Conservation (phyloP, 92 coral and sea anemone genomes). For the Actinernus sp. region DNA sequence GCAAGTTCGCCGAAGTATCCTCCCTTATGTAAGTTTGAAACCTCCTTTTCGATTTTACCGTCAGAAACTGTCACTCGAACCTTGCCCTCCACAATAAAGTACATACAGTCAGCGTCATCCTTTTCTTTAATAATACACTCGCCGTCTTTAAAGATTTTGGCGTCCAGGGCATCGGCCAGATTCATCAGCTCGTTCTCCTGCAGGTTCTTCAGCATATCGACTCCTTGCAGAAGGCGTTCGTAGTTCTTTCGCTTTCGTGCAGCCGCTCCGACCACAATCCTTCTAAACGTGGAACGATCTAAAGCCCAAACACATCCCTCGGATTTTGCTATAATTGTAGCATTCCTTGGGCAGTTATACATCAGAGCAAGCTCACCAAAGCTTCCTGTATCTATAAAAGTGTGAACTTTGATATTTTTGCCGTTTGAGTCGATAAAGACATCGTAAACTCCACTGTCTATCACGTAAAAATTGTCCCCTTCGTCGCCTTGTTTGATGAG, state of each 20-base stretch:
- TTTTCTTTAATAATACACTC: slow-evolving; percentile 88
- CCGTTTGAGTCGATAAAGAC: slow-evolving; percentile 79
- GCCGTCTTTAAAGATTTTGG: slow-evolving; percentile 75
- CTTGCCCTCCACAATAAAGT: slow-evolving; percentile 90
- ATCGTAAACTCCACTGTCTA: slow-evolving; percentile 91
- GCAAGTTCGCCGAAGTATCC: slow-evolving; percentile 96
- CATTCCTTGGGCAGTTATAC: slow-evolving; percentile 99
- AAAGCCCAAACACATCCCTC: slow-evolving; percentile 95
- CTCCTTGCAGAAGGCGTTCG: slow-evolving; percentile 83
- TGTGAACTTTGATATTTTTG: slow-evolving; percentile 80
- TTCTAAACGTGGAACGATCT: slow-evolving; percentile 86
- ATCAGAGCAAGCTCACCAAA: slow-evolving; percentile 98
- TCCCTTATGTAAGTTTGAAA: slow-evolving; percentile 80
- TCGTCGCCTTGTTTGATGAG: slow-evolving; percentile 95
- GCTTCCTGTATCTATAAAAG: slow-evolving; percentile 87
- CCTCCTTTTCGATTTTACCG: slow-evolving; percentile 74
- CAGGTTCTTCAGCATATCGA: slow-evolving; percentile 85
- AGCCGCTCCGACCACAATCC: slow-evolving; percentile 97
- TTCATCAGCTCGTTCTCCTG: slow-evolving; percentile 92
- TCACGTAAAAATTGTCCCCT: slow-evolving; percentile 96
- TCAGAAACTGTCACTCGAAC: slow-evolving; percentile 81
- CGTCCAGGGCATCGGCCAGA: slow-evolving; percentile 94
- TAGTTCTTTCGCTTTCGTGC: slow-evolving; percentile 87
- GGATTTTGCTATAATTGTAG: slow-evolving; percentile 90
- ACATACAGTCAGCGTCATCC: slow-evolving; percentile 98